These are phyloP conservation scores for Nipponacmea schrenckii DNA, from an alignment of 2,888 invertebrate species.

Conservation along the genomic window DNA sequence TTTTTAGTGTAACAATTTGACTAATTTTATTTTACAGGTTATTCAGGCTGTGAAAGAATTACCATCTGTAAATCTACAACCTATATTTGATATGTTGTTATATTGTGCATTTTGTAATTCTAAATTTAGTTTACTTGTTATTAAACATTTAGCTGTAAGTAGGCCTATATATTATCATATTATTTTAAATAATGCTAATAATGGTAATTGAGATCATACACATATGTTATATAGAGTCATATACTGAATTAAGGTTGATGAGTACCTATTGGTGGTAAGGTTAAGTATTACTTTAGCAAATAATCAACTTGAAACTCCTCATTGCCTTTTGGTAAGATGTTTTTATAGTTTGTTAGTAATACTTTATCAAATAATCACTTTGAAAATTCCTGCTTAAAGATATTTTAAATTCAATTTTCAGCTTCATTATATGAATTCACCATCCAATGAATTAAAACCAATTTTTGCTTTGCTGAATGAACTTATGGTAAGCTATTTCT, in stretches of 20 bases:
- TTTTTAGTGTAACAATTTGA: too few species aligned
- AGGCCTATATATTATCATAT: not conserved
- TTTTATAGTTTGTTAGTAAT: too few species aligned
- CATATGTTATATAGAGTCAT: too few species aligned
- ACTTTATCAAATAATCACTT: too few species aligned
- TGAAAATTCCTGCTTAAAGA: too few species aligned
- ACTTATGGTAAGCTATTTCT: slow-evolving; percentile 64
- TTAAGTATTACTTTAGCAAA: too few species aligned
- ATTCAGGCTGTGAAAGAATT: slow-evolving; percentile 67
- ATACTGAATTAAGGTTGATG: too few species aligned
- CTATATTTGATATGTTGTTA: slow-evolving; percentile 65
- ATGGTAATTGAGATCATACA: too few species aligned
- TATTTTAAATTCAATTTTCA: slow-evolving; percentile 38
- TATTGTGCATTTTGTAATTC: slow-evolving; percentile 66
- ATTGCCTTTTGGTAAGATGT: too few species aligned
- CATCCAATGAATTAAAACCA: slow-evolving; percentile 69
- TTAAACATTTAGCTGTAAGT: slow-evolving; percentile 67
- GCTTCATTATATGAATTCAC: slow-evolving; percentile 67
- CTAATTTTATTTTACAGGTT: slow-evolving; percentile 64
- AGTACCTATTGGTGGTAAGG: too few species aligned
- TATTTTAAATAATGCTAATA: not conserved
- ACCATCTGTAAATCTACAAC: slow-evolving; percentile 43
- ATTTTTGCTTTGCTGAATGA: slow-evolving; percentile 67
- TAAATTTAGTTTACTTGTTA: slow-evolving; percentile 61
- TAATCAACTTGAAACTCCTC: too few species aligned